phyloP scores from a whole-genome alignment of 1,140 invertebrate species.

The Uloborus diversus region DNA sequence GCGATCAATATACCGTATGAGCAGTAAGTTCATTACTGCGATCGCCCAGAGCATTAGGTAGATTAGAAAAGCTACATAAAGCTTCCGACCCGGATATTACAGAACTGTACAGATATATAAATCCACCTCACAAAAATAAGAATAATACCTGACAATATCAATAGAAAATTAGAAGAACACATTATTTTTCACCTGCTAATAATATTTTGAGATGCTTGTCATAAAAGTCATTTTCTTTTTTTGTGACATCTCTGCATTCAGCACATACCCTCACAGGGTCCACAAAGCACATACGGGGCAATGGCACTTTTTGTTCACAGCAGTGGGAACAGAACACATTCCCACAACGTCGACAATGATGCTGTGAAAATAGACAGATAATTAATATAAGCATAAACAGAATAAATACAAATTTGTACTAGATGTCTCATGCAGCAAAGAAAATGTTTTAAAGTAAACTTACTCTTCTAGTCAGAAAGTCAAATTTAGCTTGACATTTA shows the following conservation, averaged over 20 bases:
- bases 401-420: neutral
- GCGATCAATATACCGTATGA: too few species aligned
- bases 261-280: conserved; percentile 70
- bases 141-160: neutral
- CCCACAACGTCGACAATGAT: conserved; percentile 72
- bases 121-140: neutral
- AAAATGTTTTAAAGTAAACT: conserved; percentile 42
- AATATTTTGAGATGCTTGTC: conserved; percentile 69
- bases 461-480: conserved; percentile 68
- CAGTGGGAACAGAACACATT: conserved; percentile 68
- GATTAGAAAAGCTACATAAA: too few species aligned
- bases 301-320: conserved; percentile 65
- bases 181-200: conserved; percentile 63
- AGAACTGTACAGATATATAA: neutral
- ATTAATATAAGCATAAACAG: neutral
- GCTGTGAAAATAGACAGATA: conserved; percentile 63
- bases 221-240: conserved; percentile 70
- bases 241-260: conserved; percentile 65
- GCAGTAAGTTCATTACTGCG: too few species aligned
- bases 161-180: neutral
- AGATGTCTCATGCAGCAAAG: neutral
- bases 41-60: too few species aligned
- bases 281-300: conserved; percentile 70
- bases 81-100: too few species aligned
- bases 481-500: conserved; percentile 67